Evolutionary conservation across 2,888 invertebrate species (phyloP).

Genomic region (Phyllotreta striolata): DNA sequence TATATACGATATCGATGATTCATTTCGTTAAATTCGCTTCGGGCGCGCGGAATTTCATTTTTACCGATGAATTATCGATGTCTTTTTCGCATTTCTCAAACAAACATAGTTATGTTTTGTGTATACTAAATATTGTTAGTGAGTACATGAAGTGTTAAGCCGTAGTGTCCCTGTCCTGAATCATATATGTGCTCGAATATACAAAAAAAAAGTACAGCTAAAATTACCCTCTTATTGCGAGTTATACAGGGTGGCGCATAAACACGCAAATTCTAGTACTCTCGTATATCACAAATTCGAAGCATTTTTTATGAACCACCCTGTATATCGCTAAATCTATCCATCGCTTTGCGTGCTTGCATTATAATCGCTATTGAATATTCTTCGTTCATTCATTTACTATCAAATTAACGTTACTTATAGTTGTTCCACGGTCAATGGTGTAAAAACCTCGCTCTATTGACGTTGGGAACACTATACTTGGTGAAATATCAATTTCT

Average conservation of each 20-base stretch:
- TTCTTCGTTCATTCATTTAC: conserved; percentile 6
- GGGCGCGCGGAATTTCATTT: too few relatives aligned
- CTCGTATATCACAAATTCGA: too few relatives aligned
- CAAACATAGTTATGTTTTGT: conserved; percentile 44
- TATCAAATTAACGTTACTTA: neutral
- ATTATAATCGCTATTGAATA: conserved; percentile 8
- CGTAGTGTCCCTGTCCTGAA: conserved; percentile 49
- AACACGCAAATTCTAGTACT: too few relatives aligned
- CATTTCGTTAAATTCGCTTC: too few relatives aligned
- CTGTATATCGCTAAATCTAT: neutral
- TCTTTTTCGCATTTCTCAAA: conserved; percentile 47
- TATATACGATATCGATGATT: too few relatives aligned
- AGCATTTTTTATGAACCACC: too few relatives aligned
- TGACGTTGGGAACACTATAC: neutral
- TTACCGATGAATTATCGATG: conserved; percentile 38
- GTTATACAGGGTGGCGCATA: too few relatives aligned
- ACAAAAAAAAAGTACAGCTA: conserved; percentile 1
- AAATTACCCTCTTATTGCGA: neutral
- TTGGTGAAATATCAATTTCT: too few relatives aligned
- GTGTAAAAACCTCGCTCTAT: neutral
- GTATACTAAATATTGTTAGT: conserved; percentile 42
- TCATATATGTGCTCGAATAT: conserved; percentile 22
- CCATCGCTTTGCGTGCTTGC: conserved; percentile 11
- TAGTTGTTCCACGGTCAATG: neutral
- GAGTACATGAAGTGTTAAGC: conserved; percentile 60